phyloP scores from a whole-genome alignment of 2,113 vertebrate genomes.

The Willisornis vidua region DNA sequence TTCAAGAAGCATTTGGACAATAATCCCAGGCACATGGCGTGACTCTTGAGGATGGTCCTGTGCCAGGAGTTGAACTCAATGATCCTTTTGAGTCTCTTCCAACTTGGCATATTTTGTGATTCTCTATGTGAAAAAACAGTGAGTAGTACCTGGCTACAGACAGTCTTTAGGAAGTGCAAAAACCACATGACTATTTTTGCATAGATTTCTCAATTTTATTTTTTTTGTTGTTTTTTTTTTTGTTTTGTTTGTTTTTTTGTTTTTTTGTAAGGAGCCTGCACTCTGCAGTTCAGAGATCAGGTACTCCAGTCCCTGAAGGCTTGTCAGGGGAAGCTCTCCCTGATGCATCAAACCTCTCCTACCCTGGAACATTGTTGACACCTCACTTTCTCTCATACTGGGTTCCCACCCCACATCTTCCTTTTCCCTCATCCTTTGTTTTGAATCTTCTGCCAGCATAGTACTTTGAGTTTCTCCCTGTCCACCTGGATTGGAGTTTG shows the following conservation, averaged over 20 bases:
- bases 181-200: neutral
- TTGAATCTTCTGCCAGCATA: neutral
- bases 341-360: neutral
- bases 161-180: fast-evolving
- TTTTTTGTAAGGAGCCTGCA: neutral
- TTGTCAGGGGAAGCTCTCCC: fast-evolving
- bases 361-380: fast-evolving
- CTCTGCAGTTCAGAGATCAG: neutral
- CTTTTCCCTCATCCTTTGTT: neutral
- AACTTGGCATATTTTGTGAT: neutral
- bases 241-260: neutral
- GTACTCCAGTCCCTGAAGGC: neutral
- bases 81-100: neutral
- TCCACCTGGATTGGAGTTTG: neutral
- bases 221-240: neutral
- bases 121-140: neutral
- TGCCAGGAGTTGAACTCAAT: neutral
- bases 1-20: neutral
- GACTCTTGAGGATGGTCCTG: neutral
- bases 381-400: neutral
- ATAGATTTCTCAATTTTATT: neutral
- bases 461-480: neutral
- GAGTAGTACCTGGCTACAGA: neutral
- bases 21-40: neutral
- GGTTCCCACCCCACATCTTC: neutral